A percentile compares a stretch with the other conserved stretches of the same genome.
Conservation (phyloP, 2,888 invertebrate species). For the Neria commutata region DNA sequence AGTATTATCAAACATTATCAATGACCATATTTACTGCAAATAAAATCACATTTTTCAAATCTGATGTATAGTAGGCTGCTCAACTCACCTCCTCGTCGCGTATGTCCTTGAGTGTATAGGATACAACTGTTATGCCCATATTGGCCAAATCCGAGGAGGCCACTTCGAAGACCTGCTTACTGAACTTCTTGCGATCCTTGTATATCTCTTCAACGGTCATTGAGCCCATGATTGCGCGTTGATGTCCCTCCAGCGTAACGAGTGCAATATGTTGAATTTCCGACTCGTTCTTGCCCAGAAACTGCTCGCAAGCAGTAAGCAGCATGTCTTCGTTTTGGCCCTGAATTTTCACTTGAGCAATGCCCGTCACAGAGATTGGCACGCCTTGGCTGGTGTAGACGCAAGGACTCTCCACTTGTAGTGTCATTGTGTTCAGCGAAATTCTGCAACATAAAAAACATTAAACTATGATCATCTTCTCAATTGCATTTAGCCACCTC, state of each 20-base stretch:
- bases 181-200: slow-evolving; percentile 94
- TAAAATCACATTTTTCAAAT: neutral
- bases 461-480: neutral
- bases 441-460: slow-evolving; percentile 70
- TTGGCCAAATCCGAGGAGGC: slow-evolving; percentile 94
- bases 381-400: slow-evolving; percentile 97
- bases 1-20: neutral
- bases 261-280: slow-evolving; percentile 92
- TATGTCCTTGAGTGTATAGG: slow-evolving; percentile 92
- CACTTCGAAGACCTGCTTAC: slow-evolving; percentile 92
- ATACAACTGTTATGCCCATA: slow-evolving; percentile 96
- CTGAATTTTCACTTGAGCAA: slow-evolving; percentile 90
- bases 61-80: neutral
- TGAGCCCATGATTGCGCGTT: slow-evolving; percentile 94
- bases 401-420: slow-evolving; percentile 93
- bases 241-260: slow-evolving; percentile 91
- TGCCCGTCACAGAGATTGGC: slow-evolving; percentile 95
- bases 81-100: slow-evolving; percentile 87
- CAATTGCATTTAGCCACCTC: slow-evolving; percentile 63
- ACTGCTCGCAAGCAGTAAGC: slow-evolving; percentile 88
- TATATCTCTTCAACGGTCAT: slow-evolving; percentile 98
- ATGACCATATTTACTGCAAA: neutral
- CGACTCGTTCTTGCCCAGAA: slow-evolving; percentile 83
- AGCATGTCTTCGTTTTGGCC: slow-evolving; percentile 78
- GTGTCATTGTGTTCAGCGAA: slow-evolving; percentile 95